Base-by-base conservation (phyloP, 2,797 vertebrate species). In the Sebastes glaucus region DNA sequence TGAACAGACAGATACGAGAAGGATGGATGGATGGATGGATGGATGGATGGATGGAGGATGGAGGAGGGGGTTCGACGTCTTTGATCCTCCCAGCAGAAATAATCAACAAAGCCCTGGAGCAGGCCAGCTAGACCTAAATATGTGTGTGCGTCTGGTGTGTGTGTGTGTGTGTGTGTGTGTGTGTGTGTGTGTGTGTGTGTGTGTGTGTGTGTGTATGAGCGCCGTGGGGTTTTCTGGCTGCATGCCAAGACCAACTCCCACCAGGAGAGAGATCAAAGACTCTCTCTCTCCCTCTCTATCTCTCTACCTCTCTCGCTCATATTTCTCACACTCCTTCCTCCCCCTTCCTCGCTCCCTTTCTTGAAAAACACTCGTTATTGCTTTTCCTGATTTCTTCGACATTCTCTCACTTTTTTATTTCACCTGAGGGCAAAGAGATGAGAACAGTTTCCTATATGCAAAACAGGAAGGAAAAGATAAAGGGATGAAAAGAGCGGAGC, bases 81-180 rank as follows among this genome's bases (percentile, higher is more conserved):
- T 96, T 96, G 93, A 96, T 96, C 95, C 92, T 94, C 94, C 89
- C 93, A 92, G 93, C 92, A 95, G 95, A 96, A 96, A 96, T 96
- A 95, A 96, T 96, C 95, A 96, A 94, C 94, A 94, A 95, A 95
- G 94, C 89, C 91, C 89, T 83, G 80, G 70, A 92, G 92, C 90
- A 78, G 87, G 46, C 87, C 87, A 85, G 82, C 62, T 61, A 84
- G 62, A 86, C 83, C 79, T 89, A 66, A 80, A 77, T 81, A 27
- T 72, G 80, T 82, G 81, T 76, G 79, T 86, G 88, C 16, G 85
- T 72, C 5, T 77, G 53, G 52, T 71, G 72, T 74, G 30, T 74
- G 67, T 61, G 66, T 77, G 56, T 49, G 78, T 67, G 74, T 61
- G 74, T 61, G 57, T 65, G 68, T 75, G 81, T 52, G 81, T 60